phyloP scores from a whole-genome alignment of 2,888 invertebrate species.

The Eilema caniola region DNA sequence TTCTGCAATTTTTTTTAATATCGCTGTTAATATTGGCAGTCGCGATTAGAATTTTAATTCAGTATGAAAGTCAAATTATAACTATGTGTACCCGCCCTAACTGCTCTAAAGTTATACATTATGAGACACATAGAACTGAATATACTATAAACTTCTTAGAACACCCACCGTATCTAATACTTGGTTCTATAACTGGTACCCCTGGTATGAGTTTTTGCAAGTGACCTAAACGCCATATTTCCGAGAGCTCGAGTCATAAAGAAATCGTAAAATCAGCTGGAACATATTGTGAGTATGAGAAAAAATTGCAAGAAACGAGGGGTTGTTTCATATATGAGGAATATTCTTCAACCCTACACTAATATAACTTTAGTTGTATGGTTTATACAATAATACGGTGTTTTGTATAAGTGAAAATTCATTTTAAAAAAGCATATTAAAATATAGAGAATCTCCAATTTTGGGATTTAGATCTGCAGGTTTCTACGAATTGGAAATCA shows the following conservation, averaged over 20 bases:
- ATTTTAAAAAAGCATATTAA: not conserved
- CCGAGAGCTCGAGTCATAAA: not conserved
- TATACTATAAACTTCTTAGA: not conserved
- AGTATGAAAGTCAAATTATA: too few relatives aligned
- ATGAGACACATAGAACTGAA: not conserved
- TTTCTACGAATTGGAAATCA: too few relatives aligned
- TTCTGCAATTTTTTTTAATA: too few relatives aligned
- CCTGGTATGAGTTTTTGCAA: not conserved
- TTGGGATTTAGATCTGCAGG: too few relatives aligned
- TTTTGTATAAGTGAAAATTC: not conserved
- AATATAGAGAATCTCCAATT: too few relatives aligned
- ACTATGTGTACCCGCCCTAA: too few relatives aligned
- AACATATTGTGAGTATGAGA: not conserved
- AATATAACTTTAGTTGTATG: not conserved
- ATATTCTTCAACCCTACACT: not conserved
- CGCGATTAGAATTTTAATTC: too few relatives aligned
- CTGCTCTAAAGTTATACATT: not conserved
- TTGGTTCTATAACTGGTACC: not conserved
- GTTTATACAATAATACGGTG: not conserved
- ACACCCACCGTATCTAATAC: not conserved
- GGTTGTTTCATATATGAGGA: not conserved
- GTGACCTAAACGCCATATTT: constrained; percentile 2
- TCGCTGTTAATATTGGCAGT: too few relatives aligned
- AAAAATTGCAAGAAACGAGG: not conserved
- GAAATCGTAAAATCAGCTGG: not conserved